phyloP scores from a whole-genome alignment of 2,888 invertebrate genomes.

The Thumatha senex region DNA sequence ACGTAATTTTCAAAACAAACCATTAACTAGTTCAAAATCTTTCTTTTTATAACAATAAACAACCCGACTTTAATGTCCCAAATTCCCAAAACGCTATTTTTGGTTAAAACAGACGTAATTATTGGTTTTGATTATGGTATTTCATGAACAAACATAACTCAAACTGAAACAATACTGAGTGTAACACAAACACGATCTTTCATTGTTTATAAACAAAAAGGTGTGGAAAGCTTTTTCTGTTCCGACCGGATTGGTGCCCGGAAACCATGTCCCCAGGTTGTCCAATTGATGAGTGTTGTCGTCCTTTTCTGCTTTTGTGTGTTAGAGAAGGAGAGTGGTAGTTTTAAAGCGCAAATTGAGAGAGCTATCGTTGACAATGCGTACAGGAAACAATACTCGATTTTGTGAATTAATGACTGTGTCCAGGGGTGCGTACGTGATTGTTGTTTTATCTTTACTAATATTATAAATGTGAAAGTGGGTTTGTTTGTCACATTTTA shows the following conservation, averaged over 20 bases:
- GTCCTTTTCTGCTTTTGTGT: slow-evolving; percentile 37
- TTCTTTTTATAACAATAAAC: too few relatives aligned
- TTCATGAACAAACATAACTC: slow-evolving; percentile 3
- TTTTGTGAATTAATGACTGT: slow-evolving; percentile 76
- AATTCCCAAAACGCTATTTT: too few relatives aligned
- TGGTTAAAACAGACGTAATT: too few relatives aligned
- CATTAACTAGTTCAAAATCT: too few relatives aligned
- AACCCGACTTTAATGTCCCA: too few relatives aligned
- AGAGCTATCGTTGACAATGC: slow-evolving; percentile 66
- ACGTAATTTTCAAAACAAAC: too few relatives aligned
- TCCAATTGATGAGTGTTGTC: slow-evolving; percentile 39
- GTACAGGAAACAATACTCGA: slow-evolving; percentile 81
- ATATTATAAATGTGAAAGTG: background rate
- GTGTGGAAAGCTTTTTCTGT: slow-evolving; percentile 66
- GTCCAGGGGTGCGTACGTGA: slow-evolving; percentile 52
- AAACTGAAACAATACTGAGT: slow-evolving; percentile 2
- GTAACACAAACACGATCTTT: slow-evolving; percentile 15
- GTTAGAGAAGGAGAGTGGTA: slow-evolving; percentile 42
- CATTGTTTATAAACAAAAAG: slow-evolving; percentile 38
- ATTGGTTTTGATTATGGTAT: background rate
- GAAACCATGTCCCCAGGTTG: slow-evolving; percentile 51
- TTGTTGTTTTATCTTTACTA: slow-evolving; percentile 12
- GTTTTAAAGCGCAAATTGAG: slow-evolving; percentile 72
- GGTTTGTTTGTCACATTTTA: background rate
- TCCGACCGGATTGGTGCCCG: slow-evolving; percentile 66